Evolutionary conservation across 1,140 invertebrate species (phyloP), one percentile per base, ranked within the genome.

Genomic region (Atta colombica): DNA sequence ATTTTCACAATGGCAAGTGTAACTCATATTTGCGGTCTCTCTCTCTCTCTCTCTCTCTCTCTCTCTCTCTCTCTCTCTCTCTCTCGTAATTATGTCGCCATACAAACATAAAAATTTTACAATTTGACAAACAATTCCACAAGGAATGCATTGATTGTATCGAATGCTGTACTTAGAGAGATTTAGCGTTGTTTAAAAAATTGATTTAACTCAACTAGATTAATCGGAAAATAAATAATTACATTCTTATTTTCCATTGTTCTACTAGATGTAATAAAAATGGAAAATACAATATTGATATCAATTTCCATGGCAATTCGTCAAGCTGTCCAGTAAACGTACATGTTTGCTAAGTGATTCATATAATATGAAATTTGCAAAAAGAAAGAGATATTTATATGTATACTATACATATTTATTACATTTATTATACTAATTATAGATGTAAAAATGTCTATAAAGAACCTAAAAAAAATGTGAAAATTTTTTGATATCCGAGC

Each of bases 91-190:
- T 35, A 75, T n/a, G 31, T 39, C n/a, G n/a, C 31, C n/a, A n/a
- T n/a, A n/a, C 5, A 39, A 49, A 53, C 16, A 35, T 77, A 63
- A 77, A 63, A 75, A 25, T 12, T 75, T 58, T 21, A 21, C n/a
- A 28, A 31, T 77, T 60, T 75, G n/a, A 51, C 31, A 12, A 75
- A 77, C 31, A 45, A 77, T 77, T 28, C 28, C 16, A 8, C n/a
- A 28, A 68, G 45, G 28, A 68, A 78, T 35, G 61, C 45, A 25
- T 7, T 35, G 28, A 35, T 68, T 61, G 31, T 51, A 80, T 14
- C 45, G n/a, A 68, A 68, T 49, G 1, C 16, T 45, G 21, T 35
- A 66, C 8, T 53, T 68, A 4, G n/a, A 18, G 16, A 45, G 25
- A 25, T 68, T 53, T 18, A 78, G 45, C 28, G 25, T 66, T n/a